Evolutionary conservation across 2,113 vertebrate genomes (phyloP), one percentile per base, ranked within the genome.

Genomic region (Ammospiza caudacuta): DNA sequence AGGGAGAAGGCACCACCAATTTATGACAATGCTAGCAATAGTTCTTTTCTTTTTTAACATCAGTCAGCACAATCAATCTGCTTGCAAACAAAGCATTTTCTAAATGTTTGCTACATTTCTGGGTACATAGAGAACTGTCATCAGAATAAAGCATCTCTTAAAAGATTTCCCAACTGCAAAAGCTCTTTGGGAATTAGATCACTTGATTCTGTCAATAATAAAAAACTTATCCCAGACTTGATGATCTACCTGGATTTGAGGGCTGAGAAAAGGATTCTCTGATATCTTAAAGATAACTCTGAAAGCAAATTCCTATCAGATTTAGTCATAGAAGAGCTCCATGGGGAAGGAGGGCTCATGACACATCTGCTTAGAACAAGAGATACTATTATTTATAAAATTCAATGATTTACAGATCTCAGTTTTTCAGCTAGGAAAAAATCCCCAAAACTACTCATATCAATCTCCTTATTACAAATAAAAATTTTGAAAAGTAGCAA

Each of bases 1-100:
- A n/a, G n/a, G 3, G 4, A 1, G 3, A 59, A 69, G 20, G 10
- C 1, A 37, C 1, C 17, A 69, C 7, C 7, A 83, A 6, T 54
- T 80, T 67, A 59, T 27, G 29, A 9, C 8, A 39, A 44, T 47
- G 17, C 11, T 46, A 67, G 25, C 29, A 83, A 54, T 5, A 22
- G 13, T 41, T 80, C 4, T 76, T 8, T 31, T 63, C 27, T 54
- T 77, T 44, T 63, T 70, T 33, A 23, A 14, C 12, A 49, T 37
- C 25, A 77, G 22, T 28, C 29, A 83, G 9, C 33, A 9, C 17
- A 44, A 22, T 19, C 62, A 83, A 58, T 43, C 21, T 12, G 11
- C 3, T 13, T 55, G 10, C 23, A 72, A 75, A 11, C 1, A 85
- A 35, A 85, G 12, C 5, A 33, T 76, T 87, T 35, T 57, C 35